Conservation (phyloP, 2,113 vertebrate genomes). For the Orthochromis indermauri region DNA sequence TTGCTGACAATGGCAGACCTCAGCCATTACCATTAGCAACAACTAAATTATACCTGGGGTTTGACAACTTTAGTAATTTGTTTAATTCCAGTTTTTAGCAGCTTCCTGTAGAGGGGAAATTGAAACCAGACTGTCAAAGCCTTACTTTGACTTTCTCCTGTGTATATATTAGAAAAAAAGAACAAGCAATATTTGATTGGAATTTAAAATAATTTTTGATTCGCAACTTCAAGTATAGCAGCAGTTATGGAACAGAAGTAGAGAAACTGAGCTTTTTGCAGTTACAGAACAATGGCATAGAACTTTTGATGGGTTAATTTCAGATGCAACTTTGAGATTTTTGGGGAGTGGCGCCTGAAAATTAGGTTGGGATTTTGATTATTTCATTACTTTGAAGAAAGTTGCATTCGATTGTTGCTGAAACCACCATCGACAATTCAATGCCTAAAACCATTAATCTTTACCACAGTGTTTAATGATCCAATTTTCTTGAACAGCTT, state of each 20-base stretch:
- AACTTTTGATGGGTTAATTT: background rate
- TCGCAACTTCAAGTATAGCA: background rate
- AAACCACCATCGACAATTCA: background rate
- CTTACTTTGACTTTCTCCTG: background rate
- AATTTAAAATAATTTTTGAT: background rate
- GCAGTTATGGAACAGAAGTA: background rate
- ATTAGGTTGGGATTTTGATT: background rate
- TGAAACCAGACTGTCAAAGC: background rate
- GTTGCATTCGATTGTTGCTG: background rate
- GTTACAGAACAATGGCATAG: background rate
- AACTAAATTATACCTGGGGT: background rate
- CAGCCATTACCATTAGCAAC: background rate
- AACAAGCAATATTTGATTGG: background rate
- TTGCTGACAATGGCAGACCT: background rate
- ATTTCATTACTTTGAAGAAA: background rate
- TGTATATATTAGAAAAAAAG: background rate
- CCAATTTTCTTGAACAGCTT: background rate
- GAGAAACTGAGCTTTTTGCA: background rate
- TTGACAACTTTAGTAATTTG: background rate
- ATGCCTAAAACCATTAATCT: constrained; percentile 3
- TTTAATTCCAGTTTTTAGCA: background rate
- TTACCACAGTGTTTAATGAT: constrained; percentile 4
- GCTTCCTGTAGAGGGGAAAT: background rate
- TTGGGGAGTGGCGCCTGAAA: background rate
- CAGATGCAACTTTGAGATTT: background rate